A percentile compares a stretch with the other conserved stretches of the same genome.
Conservation (phyloP, 2,113 vertebrate genomes). For the Hypanus sabinus region DNA sequence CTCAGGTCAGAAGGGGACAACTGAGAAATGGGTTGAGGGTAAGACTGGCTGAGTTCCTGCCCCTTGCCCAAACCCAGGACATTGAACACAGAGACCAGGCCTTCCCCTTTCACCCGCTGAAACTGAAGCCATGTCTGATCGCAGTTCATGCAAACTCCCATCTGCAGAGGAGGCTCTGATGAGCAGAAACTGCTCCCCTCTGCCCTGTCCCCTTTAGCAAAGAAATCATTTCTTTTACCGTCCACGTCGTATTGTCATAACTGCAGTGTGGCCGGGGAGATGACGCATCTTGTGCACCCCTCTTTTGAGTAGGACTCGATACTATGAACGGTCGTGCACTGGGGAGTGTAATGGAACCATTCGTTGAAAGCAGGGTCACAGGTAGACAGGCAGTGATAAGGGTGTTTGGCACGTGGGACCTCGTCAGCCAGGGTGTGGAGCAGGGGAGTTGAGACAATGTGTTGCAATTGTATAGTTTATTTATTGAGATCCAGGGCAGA, state of each 20-base stretch:
- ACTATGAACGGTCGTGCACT: no score
- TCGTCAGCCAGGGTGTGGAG: no score
- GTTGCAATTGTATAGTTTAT: no score
- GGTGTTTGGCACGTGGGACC: no score
- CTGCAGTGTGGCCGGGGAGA: no score
- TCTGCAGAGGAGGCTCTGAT: neutral
- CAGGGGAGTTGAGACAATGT: no score
- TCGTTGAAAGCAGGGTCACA: no score
- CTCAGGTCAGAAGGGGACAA: neutral
- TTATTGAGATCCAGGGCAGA: no score
- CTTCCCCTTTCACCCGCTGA: neutral
- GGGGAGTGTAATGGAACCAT: no score
- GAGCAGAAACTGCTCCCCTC: slow-evolving; percentile 33
- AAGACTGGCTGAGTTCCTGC: neutral
- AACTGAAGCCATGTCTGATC: neutral
- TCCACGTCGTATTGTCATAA: slow-evolving; percentile 33
- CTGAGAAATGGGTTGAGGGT: neutral
- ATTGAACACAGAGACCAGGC: neutral
- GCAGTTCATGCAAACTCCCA: neutral
- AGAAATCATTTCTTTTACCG: slow-evolving; percentile 42
- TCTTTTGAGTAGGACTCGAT: no score
- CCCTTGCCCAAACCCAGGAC: neutral
- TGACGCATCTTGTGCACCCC: no score
- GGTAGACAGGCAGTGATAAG: no score
- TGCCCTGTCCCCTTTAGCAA: slow-evolving; percentile 46